Percentiles rank a stretch among this genome's conserved stretches.
phyloP scores from a whole-genome alignment of 2,113 vertebrate species.

The Gymnocephalus cernua region DNA sequence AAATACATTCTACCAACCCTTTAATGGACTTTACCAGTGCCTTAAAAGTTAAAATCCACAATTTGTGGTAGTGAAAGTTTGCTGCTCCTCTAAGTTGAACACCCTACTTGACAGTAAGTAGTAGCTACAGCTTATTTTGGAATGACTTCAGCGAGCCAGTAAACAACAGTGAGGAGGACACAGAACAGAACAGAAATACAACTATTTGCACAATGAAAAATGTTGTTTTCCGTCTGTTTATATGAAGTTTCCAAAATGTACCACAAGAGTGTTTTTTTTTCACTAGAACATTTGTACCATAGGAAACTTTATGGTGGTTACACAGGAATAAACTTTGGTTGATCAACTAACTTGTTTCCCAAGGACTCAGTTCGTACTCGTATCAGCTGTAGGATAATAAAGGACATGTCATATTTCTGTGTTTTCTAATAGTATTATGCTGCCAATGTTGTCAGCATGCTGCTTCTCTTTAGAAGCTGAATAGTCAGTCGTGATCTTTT shows the following conservation, averaged over 20 bases:
- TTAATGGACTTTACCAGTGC: background rate
- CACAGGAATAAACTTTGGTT: background rate
- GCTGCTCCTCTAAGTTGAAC: constrained; percentile 5
- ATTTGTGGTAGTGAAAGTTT: background rate
- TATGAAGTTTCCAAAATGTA: background rate
- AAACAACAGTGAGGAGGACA: constrained; percentile 20
- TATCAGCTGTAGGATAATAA: constrained; percentile 14
- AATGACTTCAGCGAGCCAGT: background rate
- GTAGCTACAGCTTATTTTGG: constrained; percentile 25
- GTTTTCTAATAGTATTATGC: constrained; percentile 45
- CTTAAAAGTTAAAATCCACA: constrained; percentile 7
- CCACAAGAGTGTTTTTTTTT: constrained; percentile 14
- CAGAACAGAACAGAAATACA: constrained; percentile 7
- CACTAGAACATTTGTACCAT: constrained; percentile 7
- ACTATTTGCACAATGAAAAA: background rate
- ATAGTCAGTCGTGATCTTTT: constrained; percentile 69
- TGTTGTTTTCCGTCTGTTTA: constrained; percentile 28
- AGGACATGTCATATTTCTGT: constrained; percentile 11
- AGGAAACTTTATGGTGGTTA: constrained; percentile 11
- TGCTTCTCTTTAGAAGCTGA: constrained; percentile 52
- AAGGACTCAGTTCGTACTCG: background rate
- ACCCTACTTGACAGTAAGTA: background rate
- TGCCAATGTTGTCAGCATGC: constrained; percentile 53
- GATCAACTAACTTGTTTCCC: constrained; percentile 31
- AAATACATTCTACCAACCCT: background rate